Evolutionary conservation across 2,797 vertebrate species (phyloP).

Genomic region (Lepilemur septentrionalis): DNA sequence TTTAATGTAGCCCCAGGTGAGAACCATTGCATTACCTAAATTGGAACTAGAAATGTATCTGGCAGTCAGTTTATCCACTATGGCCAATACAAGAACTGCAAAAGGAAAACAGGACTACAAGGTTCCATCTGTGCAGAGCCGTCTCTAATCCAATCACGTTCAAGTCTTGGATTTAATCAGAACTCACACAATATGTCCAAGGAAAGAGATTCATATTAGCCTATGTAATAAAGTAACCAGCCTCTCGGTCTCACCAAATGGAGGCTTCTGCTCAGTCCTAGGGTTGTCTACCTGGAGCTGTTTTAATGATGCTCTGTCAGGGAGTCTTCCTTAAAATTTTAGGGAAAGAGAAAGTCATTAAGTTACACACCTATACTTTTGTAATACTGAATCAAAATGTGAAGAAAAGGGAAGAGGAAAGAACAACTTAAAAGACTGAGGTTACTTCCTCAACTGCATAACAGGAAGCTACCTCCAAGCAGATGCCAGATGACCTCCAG

Average conservation of each 20-base stretch:
- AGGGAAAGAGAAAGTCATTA: not conserved
- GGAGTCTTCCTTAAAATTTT: not conserved
- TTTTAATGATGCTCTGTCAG: not conserved
- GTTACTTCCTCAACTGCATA: not conserved
- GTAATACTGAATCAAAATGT: not conserved
- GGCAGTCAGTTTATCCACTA: not conserved
- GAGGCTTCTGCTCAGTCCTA: not conserved
- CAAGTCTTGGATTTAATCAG: constrained; percentile 7
- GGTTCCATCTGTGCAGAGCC: not conserved
- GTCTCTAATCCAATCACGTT: not conserved
- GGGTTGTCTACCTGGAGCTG: not conserved
- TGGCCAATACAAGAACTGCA: not conserved
- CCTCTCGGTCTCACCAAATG: not conserved
- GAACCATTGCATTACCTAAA: not conserved
- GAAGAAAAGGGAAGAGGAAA: not conserved
- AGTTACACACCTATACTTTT: not conserved
- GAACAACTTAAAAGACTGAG: not conserved
- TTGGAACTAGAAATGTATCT: not conserved
- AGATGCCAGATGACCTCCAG: not conserved
- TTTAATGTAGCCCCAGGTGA: not conserved
- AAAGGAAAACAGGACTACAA: not conserved
- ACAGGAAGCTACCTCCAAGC: not conserved
- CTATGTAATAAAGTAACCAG: not conserved
- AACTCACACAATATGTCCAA: not conserved
- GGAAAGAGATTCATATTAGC: not conserved